These are phyloP conservation scores for Xylocampa areola DNA, from an alignment of 2,888 invertebrate genomes.

Conservation along the genomic window DNA sequence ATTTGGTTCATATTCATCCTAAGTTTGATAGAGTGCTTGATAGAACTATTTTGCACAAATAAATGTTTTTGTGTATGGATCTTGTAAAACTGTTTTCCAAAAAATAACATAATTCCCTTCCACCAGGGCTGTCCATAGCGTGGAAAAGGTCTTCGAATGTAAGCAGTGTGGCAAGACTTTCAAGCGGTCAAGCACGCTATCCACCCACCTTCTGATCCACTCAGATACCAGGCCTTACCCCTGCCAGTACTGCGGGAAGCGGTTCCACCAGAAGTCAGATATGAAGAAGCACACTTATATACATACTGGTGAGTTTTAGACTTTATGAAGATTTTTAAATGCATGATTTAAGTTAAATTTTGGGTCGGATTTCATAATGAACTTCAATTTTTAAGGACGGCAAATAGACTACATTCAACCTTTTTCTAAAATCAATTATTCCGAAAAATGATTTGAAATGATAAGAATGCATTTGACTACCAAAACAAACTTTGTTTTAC, in stretches of 20 bases:
- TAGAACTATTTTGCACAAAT: too few species aligned
- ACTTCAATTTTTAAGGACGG: too few species aligned
- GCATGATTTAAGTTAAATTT: not conserved
- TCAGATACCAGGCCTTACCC: slow-evolving; percentile 99
- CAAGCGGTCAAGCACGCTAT: slow-evolving; percentile 98
- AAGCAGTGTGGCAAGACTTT: slow-evolving; percentile 99
- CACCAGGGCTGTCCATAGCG: slow-evolving; percentile 96
- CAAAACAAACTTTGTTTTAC: not conserved
- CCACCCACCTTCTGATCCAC: slow-evolving; percentile 99
- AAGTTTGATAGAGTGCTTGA: too few species aligned
- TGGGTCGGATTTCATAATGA: too few species aligned
- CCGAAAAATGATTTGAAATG: too few species aligned
- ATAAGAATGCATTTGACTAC: not conserved
- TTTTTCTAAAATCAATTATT: too few species aligned
- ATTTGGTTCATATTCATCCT: too few species aligned
- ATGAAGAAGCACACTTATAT: slow-evolving; percentile 99
- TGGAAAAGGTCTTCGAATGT: slow-evolving; percentile 98
- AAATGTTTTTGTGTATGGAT: too few species aligned
- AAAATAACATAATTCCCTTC: slow-evolving; percentile 1
- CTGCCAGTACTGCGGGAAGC: slow-evolving; percentile 99
- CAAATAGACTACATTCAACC: too few species aligned
- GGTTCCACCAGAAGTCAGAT: slow-evolving; percentile 99
- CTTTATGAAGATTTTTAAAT: too few species aligned
- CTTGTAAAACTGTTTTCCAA: not conserved
- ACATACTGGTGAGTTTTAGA: slow-evolving; percentile 93